Evolutionary conservation across 2,888 invertebrate genomes (phyloP).

Genomic region (Drosophila monieri): DNA sequence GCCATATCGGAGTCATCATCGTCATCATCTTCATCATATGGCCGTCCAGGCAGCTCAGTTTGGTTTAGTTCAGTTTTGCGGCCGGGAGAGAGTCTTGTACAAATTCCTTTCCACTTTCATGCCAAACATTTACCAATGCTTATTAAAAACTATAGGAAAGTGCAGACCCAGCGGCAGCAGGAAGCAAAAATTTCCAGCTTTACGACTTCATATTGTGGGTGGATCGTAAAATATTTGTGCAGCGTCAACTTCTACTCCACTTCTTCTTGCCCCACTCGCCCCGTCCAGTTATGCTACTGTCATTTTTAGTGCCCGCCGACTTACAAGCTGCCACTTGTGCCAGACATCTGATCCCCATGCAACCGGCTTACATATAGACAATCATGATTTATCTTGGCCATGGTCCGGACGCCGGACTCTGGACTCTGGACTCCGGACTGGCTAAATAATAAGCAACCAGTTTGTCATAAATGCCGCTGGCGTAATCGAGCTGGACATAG

Average conservation of each 20-base stretch:
- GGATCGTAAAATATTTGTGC: conserved; percentile 75
- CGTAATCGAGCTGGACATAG: conserved; percentile 47
- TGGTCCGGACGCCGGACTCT: conserved; percentile 10
- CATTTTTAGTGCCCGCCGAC: conserved; percentile 49
- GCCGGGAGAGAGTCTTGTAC: conserved; percentile 30
- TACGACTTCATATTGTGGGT: conserved; percentile 80
- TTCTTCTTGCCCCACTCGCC: conserved; percentile 37
- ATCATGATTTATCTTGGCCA: conserved; percentile 57
- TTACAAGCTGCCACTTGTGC: conserved; percentile 65
- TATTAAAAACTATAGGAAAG: conserved; percentile 74
- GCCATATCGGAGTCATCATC: conserved; percentile 23
- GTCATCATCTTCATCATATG: conserved; percentile 44
- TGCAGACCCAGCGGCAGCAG: conserved; percentile 59
- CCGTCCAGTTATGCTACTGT: conserved; percentile 29
- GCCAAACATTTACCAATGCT: conserved; percentile 58
- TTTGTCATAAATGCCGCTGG: conserved; percentile 66
- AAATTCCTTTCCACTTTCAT: conserved; percentile 53
- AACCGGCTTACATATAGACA: conserved; percentile 7
- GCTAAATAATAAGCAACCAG: conserved; percentile 64
- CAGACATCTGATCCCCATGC: conserved; percentile 54
- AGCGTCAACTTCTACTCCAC: conserved; percentile 59
- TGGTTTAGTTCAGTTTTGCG: conserved; percentile 2
- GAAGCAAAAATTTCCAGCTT: conserved; percentile 74
- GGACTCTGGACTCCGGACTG: background rate
- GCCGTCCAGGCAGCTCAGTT: conserved; percentile 3